Percentiles rank a stretch among this genome's conserved stretches.
Evolutionary conservation across 2,113 vertebrate species (phyloP).

Genomic region (Rhinoptilus africanus): DNA sequence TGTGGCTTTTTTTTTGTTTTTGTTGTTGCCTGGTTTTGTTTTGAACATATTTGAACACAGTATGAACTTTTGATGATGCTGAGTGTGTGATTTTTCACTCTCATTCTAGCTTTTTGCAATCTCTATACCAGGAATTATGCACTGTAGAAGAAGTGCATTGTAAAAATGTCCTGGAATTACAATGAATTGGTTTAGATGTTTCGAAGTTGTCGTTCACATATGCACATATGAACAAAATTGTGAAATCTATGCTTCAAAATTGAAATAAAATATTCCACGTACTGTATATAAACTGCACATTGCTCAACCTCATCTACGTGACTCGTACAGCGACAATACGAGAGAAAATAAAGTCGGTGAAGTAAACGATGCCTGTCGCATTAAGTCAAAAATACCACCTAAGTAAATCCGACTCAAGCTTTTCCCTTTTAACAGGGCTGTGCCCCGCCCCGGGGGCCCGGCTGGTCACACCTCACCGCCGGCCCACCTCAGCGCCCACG

Average conservation of each 20-base stretch:
- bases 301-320: not conserved
- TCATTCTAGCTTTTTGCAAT: not conserved
- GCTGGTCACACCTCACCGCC: not conserved
- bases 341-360: not conserved
- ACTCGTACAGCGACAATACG: not conserved
- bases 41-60: not conserved
- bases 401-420: not conserved
- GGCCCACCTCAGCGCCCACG: not conserved
- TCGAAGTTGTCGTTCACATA: accelerated
- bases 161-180: not conserved
- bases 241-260: not conserved
- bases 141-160: not conserved
- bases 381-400: no score
- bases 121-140: not conserved
- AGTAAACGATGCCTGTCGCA: not conserved
- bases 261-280: not conserved
- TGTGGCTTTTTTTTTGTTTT: not conserved
- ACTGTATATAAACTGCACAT: not conserved
- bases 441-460: not conserved
- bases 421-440: not conserved
- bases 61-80: accelerated
- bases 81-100: not conserved
- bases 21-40: not conserved
- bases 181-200: not conserved
- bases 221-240: accelerated